A percentile compares a stretch with the other conserved stretches of the same genome.
phyloP scores from a whole-genome alignment of 2,888 invertebrate genomes.

The Timandra comae region DNA sequence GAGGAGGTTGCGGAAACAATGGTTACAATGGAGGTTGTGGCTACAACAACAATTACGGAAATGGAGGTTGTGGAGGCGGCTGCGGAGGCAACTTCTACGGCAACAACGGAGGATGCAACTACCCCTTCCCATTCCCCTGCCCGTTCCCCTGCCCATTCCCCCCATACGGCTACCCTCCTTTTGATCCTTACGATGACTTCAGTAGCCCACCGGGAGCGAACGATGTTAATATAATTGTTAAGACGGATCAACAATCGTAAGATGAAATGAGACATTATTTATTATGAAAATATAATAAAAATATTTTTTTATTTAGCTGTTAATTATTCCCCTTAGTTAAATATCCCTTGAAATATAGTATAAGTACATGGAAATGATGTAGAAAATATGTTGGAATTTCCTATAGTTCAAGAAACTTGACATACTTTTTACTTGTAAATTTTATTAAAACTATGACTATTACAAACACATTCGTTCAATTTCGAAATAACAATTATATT shows the following conservation, averaged over 20 bases:
- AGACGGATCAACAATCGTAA: background rate
- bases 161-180: background rate
- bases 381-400: too few relatives aligned
- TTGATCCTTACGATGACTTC: background rate
- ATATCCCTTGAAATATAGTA: too few relatives aligned
- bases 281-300: too few relatives aligned
- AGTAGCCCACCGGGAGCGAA: background rate
- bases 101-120: constrained; percentile 4
- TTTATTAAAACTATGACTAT: too few relatives aligned
- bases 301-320: too few relatives aligned
- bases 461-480: too few relatives aligned
- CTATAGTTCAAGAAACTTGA: too few relatives aligned
- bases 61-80: constrained; percentile 9
- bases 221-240: background rate
- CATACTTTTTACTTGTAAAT: too few relatives aligned
- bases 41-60: background rate
- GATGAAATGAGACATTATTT: too few relatives aligned
- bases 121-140: background rate
- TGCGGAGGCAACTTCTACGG: constrained; percentile 10
- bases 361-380: too few relatives aligned
- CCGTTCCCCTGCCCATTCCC: background rate
- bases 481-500: too few relatives aligned
- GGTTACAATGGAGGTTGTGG: constrained; percentile 12
- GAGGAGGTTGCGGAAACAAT: constrained; percentile 10
- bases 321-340: too few relatives aligned